These are phyloP conservation scores for Chiloscyllium punctatum DNA, from an alignment of 2,797 vertebrate genomes.

Conservation along the genomic window DNA sequence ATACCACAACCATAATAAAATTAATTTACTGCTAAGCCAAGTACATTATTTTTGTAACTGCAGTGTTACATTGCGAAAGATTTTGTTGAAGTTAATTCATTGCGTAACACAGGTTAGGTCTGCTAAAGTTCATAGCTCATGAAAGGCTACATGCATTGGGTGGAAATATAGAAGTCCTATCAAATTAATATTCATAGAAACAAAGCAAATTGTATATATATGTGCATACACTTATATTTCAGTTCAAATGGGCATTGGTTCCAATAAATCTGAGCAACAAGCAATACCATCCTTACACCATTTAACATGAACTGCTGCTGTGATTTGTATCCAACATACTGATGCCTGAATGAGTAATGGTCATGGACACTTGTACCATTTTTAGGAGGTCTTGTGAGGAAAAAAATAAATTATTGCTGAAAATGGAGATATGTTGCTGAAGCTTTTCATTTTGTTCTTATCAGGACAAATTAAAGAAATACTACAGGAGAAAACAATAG, in stretches of 20 bases:
- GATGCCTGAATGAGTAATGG: background rate
- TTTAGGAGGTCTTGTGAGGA: background rate
- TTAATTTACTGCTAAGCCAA: background rate
- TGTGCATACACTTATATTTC: background rate
- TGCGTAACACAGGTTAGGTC: background rate
- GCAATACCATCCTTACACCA: background rate
- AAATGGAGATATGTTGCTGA: background rate
- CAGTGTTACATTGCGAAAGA: background rate
- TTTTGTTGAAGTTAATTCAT: background rate
- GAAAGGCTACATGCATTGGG: background rate
- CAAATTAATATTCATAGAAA: background rate
- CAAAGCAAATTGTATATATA: background rate
- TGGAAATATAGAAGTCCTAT: background rate
- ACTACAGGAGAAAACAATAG: background rate
- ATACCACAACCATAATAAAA: background rate
- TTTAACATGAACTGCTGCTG: background rate
- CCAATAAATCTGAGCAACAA: background rate
- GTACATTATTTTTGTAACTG: background rate
- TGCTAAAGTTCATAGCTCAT: background rate
- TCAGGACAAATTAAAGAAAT: background rate
- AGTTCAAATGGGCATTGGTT: background rate
- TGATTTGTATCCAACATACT: background rate
- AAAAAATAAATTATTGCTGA: background rate
- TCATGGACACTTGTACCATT: background rate
- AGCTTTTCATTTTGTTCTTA: background rate